Evolutionary conservation across 2,888 invertebrate species (phyloP).

Genomic region (Tribolium freemani): DNA sequence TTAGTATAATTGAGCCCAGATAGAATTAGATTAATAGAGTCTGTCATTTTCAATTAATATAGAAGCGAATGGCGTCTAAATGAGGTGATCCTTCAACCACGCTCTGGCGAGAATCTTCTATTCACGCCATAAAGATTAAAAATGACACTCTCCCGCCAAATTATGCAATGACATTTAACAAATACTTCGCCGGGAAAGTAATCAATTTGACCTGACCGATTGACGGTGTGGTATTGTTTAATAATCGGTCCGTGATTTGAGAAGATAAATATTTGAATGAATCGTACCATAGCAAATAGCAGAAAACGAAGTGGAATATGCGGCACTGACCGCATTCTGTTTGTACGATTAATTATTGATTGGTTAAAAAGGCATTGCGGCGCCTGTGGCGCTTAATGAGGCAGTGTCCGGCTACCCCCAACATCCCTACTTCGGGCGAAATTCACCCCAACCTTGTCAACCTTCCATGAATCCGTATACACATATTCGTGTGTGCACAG

Average conservation of each 20-base stretch:
- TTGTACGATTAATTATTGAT: slow-evolving; percentile 55
- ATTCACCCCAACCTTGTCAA: slow-evolving; percentile 59
- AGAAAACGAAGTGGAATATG: slow-evolving; percentile 6
- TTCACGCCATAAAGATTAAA: slow-evolving; percentile 67
- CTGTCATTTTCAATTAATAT: slow-evolving; percentile 68
- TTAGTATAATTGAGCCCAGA: slow-evolving; percentile 57
- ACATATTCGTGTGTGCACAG: slow-evolving; percentile 46
- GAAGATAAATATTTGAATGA: slow-evolving; percentile 32
- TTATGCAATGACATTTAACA: slow-evolving; percentile 68
- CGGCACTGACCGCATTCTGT: slow-evolving; percentile 42
- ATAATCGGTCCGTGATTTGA: slow-evolving; percentile 14
- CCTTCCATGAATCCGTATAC: slow-evolving; percentile 56
- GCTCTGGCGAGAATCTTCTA: slow-evolving; percentile 62
- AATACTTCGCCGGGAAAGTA: slow-evolving; percentile 58
- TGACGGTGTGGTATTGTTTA: background rate
- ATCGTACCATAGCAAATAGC: slow-evolving; percentile 7
- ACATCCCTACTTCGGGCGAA: slow-evolving; percentile 49
- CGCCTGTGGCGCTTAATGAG: slow-evolving; percentile 54
- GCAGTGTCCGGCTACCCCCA: slow-evolving; percentile 45
- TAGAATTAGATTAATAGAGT: slow-evolving; percentile 66
- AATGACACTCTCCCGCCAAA: slow-evolving; percentile 66
- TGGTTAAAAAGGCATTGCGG: slow-evolving; percentile 56
- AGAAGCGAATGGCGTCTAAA: slow-evolving; percentile 62
- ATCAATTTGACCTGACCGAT: slow-evolving; percentile 7
- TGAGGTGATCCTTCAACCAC: slow-evolving; percentile 64